Evolutionary conservation across 2,888 invertebrate species (phyloP), one percentile per base, ranked within the genome.

Genomic region (Caenorhabditis doughertyi): DNA sequence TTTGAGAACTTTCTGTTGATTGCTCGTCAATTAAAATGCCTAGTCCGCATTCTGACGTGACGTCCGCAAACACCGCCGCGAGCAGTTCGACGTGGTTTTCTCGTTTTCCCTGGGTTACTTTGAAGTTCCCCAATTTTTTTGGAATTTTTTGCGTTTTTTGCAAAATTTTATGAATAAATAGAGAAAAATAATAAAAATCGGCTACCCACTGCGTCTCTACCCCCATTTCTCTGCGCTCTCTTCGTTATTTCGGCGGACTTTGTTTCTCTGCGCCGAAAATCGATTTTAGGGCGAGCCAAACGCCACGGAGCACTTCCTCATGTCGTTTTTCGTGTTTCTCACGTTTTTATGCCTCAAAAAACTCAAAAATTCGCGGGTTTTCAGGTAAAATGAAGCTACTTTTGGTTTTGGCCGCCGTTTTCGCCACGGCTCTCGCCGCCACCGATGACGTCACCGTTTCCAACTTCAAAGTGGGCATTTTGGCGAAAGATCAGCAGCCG

Each of bases 401-500:
- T 25, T 7, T 62, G 35, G 27, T 60, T 21, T 47, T 76, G 13
- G 51, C 13, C 5, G 21, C 39, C 11, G 7, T 77, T 29, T 9
- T 56, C 13, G 25, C 18, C 35, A 18, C 35, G 16, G 65, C 55
- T 2, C 39, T 27, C 8, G 53, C 60, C 4, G 55, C 55, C 11
- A 35, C 58, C 32, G 60, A 83, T 8, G 86, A 84, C 23, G 93
- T 94, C 0, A 94, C 95, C 11, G 94, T 95, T 7, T 95, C 96
- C n/a, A 93, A 94, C 5, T 94, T 97, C 0, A 84, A 88, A 83
- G 92, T 93, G 5, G 90, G 92, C 35, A 92, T 93, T 29, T 92
- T 92, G 23, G 92, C 93, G 86, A 91, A 93, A 62, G 86, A 93
- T 84, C 72, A 81, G 71, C 44, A 68, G 27, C 64, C 82, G 11